Conservation (phyloP, 2,888 invertebrate species). For the Lingula anatina region DNA sequence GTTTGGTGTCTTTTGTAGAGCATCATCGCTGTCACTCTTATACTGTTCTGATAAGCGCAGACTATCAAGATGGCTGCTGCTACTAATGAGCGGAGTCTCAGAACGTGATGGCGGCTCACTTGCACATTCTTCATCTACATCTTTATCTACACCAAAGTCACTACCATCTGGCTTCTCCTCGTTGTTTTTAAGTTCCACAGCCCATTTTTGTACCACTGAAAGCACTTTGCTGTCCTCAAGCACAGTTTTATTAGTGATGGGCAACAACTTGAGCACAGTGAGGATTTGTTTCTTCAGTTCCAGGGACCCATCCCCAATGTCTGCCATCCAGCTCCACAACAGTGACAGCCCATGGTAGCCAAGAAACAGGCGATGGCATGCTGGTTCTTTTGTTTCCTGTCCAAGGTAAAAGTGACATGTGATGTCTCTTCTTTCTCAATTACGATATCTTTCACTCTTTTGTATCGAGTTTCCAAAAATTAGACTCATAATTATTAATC, state of each 20-base stretch:
- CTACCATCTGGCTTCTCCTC: neutral
- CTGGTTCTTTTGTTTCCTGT: constrained; percentile 51
- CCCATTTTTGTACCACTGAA: constrained; percentile 79
- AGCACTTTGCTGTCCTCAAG: constrained; percentile 87
- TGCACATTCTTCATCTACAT: constrained; percentile 3
- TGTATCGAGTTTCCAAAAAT: too few relatives aligned
- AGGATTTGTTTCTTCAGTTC: constrained; percentile 60
- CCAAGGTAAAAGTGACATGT: too few relatives aligned
- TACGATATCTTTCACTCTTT: too few relatives aligned
- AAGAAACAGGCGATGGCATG: constrained; percentile 63
- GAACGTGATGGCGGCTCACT: constrained; percentile 7
- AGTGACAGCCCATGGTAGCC: constrained; percentile 83
- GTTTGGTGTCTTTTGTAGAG: too few relatives aligned
- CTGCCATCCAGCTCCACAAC: constrained; percentile 89
- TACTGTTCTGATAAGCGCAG: too few relatives aligned
- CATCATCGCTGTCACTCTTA: too few relatives aligned
- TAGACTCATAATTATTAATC: too few relatives aligned
- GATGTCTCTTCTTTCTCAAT: too few relatives aligned
- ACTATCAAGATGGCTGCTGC: too few relatives aligned
- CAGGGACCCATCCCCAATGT: constrained; percentile 42
- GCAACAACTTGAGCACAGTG: constrained; percentile 75
- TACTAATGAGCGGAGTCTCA: too few relatives aligned
- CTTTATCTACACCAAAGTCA: constrained; percentile 8
- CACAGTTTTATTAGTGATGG: constrained; percentile 89
- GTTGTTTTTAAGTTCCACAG: constrained; percentile 31